Evolutionary conservation across 2,888 invertebrate genomes (phyloP), one percentile per base, ranked within the genome.

Genomic region (Mimumesa dahlbomi): DNA sequence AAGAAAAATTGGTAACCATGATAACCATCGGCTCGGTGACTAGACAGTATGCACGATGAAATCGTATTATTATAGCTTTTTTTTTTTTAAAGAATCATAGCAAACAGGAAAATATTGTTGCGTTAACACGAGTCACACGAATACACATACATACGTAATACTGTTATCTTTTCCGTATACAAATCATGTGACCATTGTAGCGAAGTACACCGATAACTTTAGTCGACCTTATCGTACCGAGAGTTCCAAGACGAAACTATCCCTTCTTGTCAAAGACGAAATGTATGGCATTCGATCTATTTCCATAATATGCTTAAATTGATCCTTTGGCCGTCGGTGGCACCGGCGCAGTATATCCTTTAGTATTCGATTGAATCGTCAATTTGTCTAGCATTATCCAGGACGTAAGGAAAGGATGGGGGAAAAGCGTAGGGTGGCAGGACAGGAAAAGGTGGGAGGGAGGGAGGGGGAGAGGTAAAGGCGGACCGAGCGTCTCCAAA

Each of bases 341-440:
- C 74, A 71, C 61, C 69, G 79, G 73, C 73, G 77, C 78, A 77
- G 76, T 82, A 81, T 85, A 87, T 87, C 84, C 82, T 81, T 82
- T 80, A 81, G 85, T 76, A 84, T 82, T 84, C 85, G 82, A 86
- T 85, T 88, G 87, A 89, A 89, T 89, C 88, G 87, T 87, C 88
- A 89, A 89, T 89, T 89, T 89, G 88, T 87, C 87, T 84, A 86
- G 87, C 85, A 89, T 88, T 88, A 89, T 88, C 88, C 85, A 81
- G 66, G 76, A 84, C 81, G 82, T 67, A 79, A 73, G 79, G 82
- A 67, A 50, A 68, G 59, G 70, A 45, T 52, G 59, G 57, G 42
- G 53, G 56, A 45, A 38, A 65, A 38, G 45, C 21, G 48, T 49
- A 56, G 56, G 46, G 21, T 11, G 36, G 45, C 22, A 19, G 42